phyloP scores from a whole-genome alignment of 2,113 vertebrate genomes.

The Clarias macrocephalus region DNA sequence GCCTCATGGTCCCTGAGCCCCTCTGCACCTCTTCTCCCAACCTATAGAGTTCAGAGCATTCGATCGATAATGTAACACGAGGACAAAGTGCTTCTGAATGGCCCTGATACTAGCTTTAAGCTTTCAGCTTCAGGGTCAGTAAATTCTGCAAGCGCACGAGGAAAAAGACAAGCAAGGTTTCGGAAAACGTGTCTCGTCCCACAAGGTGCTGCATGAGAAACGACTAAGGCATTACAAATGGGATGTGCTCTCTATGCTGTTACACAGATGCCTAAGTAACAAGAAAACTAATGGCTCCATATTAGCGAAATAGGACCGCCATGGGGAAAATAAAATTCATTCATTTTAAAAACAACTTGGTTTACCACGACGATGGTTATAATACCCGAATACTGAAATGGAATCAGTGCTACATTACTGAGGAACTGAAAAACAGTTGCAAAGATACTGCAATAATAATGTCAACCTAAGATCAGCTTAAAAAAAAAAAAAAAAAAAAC shows the following conservation, averaged over 20 bases:
- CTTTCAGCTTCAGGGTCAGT: slow-evolving; percentile 29
- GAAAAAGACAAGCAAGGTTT: slow-evolving; percentile 38
- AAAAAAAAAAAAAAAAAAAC: not conserved
- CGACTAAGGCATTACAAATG: not conserved
- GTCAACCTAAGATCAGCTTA: not conserved
- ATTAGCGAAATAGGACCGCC: not conserved
- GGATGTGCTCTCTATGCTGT: not conserved
- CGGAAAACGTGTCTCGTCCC: slow-evolving; percentile 1
- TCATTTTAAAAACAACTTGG: not conserved
- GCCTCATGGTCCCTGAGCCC: slow-evolving; percentile 28
- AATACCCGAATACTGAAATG: not conserved
- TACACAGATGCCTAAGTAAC: not conserved
- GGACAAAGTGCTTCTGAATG: slow-evolving; percentile 47
- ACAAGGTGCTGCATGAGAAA: not conserved
- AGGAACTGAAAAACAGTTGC: not conserved
- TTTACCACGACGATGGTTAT: not conserved
- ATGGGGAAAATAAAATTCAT: not conserved
- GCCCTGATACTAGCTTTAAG: slow-evolving; percentile 29
- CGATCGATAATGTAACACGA: slow-evolving; percentile 48
- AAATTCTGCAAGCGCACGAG: slow-evolving; percentile 36
- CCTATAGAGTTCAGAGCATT: slow-evolving; percentile 29
- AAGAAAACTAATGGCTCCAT: not conserved
- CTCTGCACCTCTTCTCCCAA: slow-evolving; percentile 15
- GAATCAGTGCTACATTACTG: not conserved
- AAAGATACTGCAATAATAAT: not conserved